Base-by-base conservation (phyloP, 2,797 vertebrate species). In the Margarornis squamiger region DNA sequence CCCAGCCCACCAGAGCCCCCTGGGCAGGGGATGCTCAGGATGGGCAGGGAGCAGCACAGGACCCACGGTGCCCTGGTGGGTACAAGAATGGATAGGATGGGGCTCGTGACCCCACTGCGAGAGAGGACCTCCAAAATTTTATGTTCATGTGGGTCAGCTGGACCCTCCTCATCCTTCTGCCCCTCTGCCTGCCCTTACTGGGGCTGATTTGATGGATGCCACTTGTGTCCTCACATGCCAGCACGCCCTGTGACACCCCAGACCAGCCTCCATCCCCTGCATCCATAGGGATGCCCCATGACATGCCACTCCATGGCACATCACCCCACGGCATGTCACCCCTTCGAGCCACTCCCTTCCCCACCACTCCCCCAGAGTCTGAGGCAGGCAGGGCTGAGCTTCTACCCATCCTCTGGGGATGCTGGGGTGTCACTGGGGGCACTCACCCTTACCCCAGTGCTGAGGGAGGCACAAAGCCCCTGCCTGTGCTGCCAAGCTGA, bases 21-120 rank as follows among this genome's bases (percentile, higher is more conserved):
- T 0, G 7, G 58, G 48, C 48, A 43, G 43, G 34, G 43, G 48
- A 30, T 6, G 52, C 62, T 74, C 9, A 3, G 54, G 58, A 9
- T 1, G 9, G 3, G 22, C 49, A 39, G 55, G 59, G 70, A 65
- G 63, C 36, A 55, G 54, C 30, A 7, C 32, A 21, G 59, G 27
- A 36, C 22, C 32, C 3, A 3, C 3, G 6, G 57, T 36, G 57
- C 34, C 57, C 57, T 36, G n/a, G 24, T 58, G 23, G 55, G 23
- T n/a, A 58, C 55, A 38, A 12, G 34, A 18, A 12, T 29, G 32
- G 12, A 6, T 6, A 46, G 55, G 36, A 54, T 59, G 51, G 36
- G 61, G 49, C 12, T 23, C 39, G 18, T 0, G 2, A 43, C 34
- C 27, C 46, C 0, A 0, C 29, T 78, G 43, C 2, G 1, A 73